phyloP scores from a whole-genome alignment of 2,888 invertebrate species.

The Elgonia sp. region DNA sequence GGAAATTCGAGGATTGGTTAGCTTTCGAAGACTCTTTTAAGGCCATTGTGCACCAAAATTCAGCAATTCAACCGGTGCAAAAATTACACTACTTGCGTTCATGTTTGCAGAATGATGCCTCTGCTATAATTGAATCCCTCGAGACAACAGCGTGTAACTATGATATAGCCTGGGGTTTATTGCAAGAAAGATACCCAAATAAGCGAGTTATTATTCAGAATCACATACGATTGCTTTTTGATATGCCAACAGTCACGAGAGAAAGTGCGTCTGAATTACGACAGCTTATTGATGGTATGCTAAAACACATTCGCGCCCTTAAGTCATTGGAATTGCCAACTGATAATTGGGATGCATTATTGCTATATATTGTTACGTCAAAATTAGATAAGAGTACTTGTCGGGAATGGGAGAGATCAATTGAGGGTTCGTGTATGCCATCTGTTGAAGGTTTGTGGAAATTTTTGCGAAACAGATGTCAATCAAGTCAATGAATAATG shows the following conservation, averaged over 20 bases:
- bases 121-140: not conserved
- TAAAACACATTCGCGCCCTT: too few species aligned
- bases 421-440: too few species aligned
- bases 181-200: not conserved
- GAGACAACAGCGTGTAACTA: not conserved
- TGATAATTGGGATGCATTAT: too few species aligned
- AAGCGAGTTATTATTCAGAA: not conserved
- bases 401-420: too few species aligned
- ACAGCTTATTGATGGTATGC: too few species aligned
- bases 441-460: too few species aligned
- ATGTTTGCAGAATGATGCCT: not conserved
- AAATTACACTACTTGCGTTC: not conserved
- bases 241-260: not conserved
- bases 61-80: not conserved
- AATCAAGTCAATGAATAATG: too few species aligned
- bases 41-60: not conserved
- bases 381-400: too few species aligned
- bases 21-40: not conserved
- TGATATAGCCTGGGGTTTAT: not conserved
- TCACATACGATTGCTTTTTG: not conserved
- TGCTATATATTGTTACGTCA: too few species aligned
- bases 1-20: not conserved
- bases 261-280: not conserved
- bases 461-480: too few species aligned
- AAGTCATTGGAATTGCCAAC: too few species aligned